phyloP scores from a whole-genome alignment of 2,888 invertebrate species.

The Conistra vaccinii region DNA sequence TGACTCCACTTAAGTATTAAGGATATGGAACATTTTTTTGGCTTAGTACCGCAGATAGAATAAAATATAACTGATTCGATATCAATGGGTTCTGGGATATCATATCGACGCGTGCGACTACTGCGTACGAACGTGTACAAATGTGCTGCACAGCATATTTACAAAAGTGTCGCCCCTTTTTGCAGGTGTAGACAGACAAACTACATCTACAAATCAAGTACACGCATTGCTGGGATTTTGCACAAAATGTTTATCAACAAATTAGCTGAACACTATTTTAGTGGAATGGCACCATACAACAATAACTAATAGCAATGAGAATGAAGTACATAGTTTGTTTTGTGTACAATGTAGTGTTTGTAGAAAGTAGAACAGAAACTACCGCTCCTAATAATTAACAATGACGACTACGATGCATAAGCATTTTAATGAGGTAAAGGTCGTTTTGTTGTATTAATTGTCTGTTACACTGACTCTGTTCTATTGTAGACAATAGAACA shows the following conservation, averaged over 20 bases:
- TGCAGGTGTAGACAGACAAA: no score
- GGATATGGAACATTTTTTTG: no score
- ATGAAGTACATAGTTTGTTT: conserved; percentile 1
- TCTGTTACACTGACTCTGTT: no score
- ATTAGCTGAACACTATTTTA: conserved; percentile 45
- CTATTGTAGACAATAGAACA: no score
- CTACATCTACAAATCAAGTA: not conserved
- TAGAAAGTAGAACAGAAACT: conserved; percentile 17
- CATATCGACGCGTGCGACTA: no score
- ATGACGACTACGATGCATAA: not conserved
- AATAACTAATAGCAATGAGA: not conserved
- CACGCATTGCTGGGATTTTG: conserved; percentile 38
- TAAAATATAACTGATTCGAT: no score
- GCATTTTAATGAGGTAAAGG: conserved; percentile 29
- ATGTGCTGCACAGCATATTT: no score
- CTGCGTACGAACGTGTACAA: no score
- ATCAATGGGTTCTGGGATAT: no score
- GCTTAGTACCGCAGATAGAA: no score
- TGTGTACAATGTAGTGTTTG: not conserved
- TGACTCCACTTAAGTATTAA: no score
- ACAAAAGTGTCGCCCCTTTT: no score
- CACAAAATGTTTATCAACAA: conserved; percentile 39
- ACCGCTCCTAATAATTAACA: conserved; percentile 7
- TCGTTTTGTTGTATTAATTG: not conserved
- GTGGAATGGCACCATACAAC: conserved; percentile 32